Evolutionary conservation across 2,797 vertebrate species (phyloP), one percentile per base, ranked within the genome.

Genomic region (Rhodeus uyekii): DNA sequence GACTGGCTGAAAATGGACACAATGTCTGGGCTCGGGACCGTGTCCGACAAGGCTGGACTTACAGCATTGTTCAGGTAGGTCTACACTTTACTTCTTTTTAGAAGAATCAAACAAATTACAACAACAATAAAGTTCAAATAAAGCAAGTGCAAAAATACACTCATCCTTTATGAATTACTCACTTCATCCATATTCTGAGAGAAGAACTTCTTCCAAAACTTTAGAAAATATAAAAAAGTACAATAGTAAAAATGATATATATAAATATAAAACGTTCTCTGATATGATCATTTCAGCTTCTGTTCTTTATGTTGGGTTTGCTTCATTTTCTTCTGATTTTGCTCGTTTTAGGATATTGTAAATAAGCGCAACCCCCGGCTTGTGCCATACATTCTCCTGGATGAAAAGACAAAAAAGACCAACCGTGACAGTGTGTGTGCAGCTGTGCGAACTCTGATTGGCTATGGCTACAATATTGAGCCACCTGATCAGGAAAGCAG

Each of bases 381-480:
- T 2, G 97, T 98, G 72, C 97, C 97, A 3, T 98, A 98, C 88
- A 96, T 95, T 89, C 93, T 98, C 3, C 90, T 98, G 84, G 97
- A 98, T 22, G 97, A 98, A 88, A 96, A 96, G 87, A 98, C 97
- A 42, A 98, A 98, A 90, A 97, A 96, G 90, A 98, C 96, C 32
- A 98, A 98, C 90, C 92, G 97, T 82, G 97, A 98, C 78, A 97
- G 96, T 1, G 95, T 98, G 68, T 97, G 96, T 72, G 96, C 97
- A 61, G 96, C 96, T 0, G 97, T 98, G 75, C 95, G 97, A 8
- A 98, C 97, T 13, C 94, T 98, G 10, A 94, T 98, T 0, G 97
- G 97, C 85, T 97, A 98, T 0, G 97, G 97, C 58, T 98, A 97
- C 92, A 98, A 98, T 89, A 96, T 98, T 5, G 97, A 98, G 76